Base-by-base conservation (phyloP, 2,888 invertebrate species). In the Epicampocera succincta region DNA sequence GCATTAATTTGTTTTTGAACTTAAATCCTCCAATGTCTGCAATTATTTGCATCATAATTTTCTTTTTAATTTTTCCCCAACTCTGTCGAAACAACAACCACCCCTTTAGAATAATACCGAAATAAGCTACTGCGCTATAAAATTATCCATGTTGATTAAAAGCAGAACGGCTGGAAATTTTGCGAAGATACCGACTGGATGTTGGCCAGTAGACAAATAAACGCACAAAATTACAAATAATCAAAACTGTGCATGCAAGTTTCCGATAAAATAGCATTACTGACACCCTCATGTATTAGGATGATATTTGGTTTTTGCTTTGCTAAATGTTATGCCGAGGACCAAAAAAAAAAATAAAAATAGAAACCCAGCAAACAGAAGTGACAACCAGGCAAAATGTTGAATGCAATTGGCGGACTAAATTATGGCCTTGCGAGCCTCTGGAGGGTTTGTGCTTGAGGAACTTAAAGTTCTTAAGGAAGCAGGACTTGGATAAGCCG, bases 231-330 rank as follows among this genome's bases (percentile, higher is more conserved):
- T 78, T 75, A 66, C 74, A 29, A 82, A 75, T 75, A 82, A 78
- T 78, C 71, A 82, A 66, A 82, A 78, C 74, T 78, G 78, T 78
- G 82, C 75, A 75, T 82, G 78, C 71, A 75, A 71, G 44, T 66
- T 52, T 54, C 38, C 48, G 82, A 82, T 82, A 82, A 82, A 82
- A 82, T 78, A 71, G 78, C 71, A 78, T 82, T 82, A 82, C 75
- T 82, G 82, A 78, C 82, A 82, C 82, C 69, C 81, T 65, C 68
- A 75, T 75, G 74, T 69, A 82, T 82, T 82, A 82, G 82, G 74
- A 75, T 82, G 78, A 58, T 74, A 71, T 82, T 77, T 74, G 69
- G 46, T 48, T 71, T 75, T 71, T 66, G 74, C 61, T 82, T 66
- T 63, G 58, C 58, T 71, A 40, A 74, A 73, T 69, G 29, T 33